Percentiles rank a stretch among this genome's conserved stretches.
phyloP scores from a whole-genome alignment of 2,888 invertebrate species.

The Acanthosepion esculentum region DNA sequence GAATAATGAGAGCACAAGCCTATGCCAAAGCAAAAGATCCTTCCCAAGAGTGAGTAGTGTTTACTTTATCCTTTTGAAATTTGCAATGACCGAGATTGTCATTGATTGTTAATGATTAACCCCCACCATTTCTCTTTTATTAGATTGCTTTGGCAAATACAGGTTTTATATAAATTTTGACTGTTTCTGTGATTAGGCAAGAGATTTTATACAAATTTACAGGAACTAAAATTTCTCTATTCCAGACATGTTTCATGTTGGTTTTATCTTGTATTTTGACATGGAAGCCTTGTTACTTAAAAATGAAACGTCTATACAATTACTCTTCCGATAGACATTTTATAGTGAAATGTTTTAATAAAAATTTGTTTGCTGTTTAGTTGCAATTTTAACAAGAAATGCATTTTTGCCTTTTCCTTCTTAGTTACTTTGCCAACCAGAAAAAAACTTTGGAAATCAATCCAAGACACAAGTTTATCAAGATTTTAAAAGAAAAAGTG shows the following conservation, averaged over 20 bases:
- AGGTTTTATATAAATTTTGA: background rate
- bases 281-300: no score
- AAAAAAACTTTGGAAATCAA: constrained; percentile 98
- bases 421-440: constrained; percentile 72
- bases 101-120: no score
- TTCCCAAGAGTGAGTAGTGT: constrained; percentile 80
- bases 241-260: background rate
- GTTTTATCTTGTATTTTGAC: background rate
- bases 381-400: background rate
- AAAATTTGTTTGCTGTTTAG: no score
- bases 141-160: background rate
- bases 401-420: constrained; percentile 50
- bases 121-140: no score
- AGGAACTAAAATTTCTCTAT: background rate
- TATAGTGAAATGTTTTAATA: no score
- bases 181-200: background rate
- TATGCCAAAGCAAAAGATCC: constrained; percentile 89
- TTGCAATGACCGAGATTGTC: no score
- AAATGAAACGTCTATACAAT: background rate
- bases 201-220: no score
- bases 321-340: background rate
- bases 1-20: constrained; percentile 90
- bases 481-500: constrained; percentile 89
- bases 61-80: background rate
- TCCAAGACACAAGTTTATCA: constrained; percentile 95